These are phyloP conservation scores for Mormyrus proboscirostris DNA, from an alignment of 2,797 vertebrate genomes.

Conservation along the genomic window DNA sequence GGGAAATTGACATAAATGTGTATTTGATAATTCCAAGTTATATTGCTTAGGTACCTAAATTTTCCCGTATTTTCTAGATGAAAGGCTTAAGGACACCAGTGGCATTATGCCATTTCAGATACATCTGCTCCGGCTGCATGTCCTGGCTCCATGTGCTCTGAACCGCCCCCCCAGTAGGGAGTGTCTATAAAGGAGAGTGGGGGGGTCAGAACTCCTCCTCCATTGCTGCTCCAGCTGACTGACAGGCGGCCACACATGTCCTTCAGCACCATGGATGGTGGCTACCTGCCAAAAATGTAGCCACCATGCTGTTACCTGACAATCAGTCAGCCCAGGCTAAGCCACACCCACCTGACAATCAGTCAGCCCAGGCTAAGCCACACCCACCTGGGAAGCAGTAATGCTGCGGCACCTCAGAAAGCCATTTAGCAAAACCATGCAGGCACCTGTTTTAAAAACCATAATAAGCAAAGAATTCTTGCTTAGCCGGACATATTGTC, in stretches of 20 bases:
- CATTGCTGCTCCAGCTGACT: background rate
- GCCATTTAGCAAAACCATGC: no score
- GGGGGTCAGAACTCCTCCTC: background rate
- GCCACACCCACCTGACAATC: background rate
- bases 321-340: no score
- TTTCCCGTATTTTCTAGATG: no score
- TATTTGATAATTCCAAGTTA: no score
- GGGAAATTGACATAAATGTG: no score
- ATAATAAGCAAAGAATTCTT: no score
- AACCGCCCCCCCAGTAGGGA: background rate
- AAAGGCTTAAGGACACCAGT: background rate
- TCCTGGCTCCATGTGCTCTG: background rate
- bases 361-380: background rate
- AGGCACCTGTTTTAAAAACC: no score
- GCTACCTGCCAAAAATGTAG: background rate
- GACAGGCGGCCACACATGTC: background rate
- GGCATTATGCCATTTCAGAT: background rate
- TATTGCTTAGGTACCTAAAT: no score
- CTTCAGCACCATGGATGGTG: background rate
- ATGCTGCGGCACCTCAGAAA: background rate
- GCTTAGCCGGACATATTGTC: no score
- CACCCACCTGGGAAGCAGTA: background rate
- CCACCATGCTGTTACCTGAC: background rate
- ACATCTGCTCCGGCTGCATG: background rate
- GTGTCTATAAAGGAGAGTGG: background rate